A percentile compares a stretch with the other conserved stretches of the same genome.
Conservation (phyloP, 2,797 vertebrate genomes). For the Cetoscarus ocellatus region DNA sequence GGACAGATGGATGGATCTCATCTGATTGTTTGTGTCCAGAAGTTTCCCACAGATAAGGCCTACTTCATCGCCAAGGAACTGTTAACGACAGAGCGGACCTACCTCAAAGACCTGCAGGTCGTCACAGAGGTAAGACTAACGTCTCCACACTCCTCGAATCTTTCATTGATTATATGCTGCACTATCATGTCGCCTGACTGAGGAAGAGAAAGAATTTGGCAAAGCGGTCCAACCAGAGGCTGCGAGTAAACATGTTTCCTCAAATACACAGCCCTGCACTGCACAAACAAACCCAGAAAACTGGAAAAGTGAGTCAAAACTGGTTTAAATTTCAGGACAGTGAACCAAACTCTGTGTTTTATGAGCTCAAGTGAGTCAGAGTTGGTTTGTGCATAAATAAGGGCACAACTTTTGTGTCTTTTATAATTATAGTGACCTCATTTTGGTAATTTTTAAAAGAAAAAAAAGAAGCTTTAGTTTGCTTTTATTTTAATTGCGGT, state of each 20-base stretch:
- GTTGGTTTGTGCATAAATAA: neutral
- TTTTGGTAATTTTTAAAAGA: neutral
- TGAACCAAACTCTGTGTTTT: conserved; percentile 10
- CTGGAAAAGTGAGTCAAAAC: conserved; percentile 13
- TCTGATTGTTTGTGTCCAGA: conserved; percentile 83
- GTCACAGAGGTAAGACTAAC: conserved; percentile 88
- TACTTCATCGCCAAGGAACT: conserved; percentile 98
- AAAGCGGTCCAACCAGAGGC: conserved; percentile 11
- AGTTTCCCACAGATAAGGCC: conserved; percentile 94
- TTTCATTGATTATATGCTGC: neutral
- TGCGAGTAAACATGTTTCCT: conserved; percentile 24
- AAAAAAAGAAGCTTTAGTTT: neutral
- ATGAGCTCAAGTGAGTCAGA: conserved; percentile 28
- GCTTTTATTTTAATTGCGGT: neutral
- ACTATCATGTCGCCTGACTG: neutral
- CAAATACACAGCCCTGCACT: neutral
- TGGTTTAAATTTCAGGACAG: conserved; percentile 7
- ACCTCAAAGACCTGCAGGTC: conserved; percentile 97
- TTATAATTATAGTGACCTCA: conserved; percentile 10
- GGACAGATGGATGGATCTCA: conserved; percentile 14
- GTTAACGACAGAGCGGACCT: conserved; percentile 94
- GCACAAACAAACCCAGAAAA: neutral
- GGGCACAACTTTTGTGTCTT: conserved; percentile 14
- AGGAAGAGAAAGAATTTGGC: neutral
- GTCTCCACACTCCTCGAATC: neutral